phyloP scores from a whole-genome alignment of 2,113 vertebrate genomes.

The Ginglymostoma cirratum region DNA sequence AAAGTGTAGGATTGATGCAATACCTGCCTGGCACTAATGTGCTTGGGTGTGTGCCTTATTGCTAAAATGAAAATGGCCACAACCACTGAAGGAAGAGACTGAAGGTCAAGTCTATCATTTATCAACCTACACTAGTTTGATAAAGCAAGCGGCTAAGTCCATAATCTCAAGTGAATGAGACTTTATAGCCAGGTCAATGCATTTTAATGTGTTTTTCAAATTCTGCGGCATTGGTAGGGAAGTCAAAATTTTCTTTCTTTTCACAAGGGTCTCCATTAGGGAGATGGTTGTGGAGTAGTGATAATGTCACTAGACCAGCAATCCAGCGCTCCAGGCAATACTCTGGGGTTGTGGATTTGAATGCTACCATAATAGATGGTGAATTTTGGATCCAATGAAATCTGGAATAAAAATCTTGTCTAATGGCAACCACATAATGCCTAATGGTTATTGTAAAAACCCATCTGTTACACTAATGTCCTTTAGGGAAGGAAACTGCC shows the following conservation, averaged over 20 bases:
- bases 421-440: too few species aligned
- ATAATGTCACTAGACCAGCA: too few species aligned
- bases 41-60: neutral
- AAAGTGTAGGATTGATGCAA: neutral
- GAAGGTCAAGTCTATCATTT: constrained; percentile 32
- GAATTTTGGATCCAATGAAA: too few species aligned
- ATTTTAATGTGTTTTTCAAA: neutral
- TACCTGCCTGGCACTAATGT: neutral
- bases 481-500: too few species aligned
- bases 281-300: too few species aligned
- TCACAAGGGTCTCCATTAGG: too few species aligned
- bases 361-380: too few species aligned
- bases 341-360: too few species aligned
- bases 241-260: neutral
- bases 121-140: neutral
- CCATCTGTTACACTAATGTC: too few species aligned
- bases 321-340: too few species aligned
- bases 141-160: neutral
- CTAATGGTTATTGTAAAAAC: too few species aligned
- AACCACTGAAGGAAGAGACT: neutral
- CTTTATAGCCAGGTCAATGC: neutral
- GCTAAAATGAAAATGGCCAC: neutral
- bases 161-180: neutral
- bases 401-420: too few species aligned
- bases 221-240: neutral